Base-by-base conservation (phyloP, 2,113 vertebrate species). In the Heterocephalus glaber region DNA sequence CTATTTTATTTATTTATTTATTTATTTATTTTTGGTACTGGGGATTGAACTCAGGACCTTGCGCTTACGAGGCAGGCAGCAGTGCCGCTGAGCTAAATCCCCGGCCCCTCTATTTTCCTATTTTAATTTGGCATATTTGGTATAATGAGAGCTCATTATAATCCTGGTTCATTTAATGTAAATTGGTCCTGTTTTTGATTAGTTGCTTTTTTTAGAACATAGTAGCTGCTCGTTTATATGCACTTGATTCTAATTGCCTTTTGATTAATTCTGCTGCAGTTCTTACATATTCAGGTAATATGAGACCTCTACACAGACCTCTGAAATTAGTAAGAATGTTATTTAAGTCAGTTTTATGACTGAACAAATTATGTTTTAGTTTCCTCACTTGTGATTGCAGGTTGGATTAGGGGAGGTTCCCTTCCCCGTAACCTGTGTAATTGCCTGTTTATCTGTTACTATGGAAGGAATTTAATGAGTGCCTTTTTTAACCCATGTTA, bases 141-240 rank as follows among this genome's bases (percentile, higher is more conserved):
- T 88, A 83, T 66, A 87, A 84, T 96, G 72, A 89, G 77, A 63
- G 12, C 84, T 96, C 38, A 83, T 88, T 95, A 41, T 60, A 72
- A 38, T 85, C 17, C 38, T 89, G 82, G 72, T 81, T 80, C 33
- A 79, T 84, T 92, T 66, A 93, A 60, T 2, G n/a, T 92, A 83
- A 89, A 33, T 84, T 77, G 47, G 35, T 19, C 85, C 56, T 92
- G 24, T 74, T 95, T 95, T 83, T 83, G 49, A 70, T 77, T 13
- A 76, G 52, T 47, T 77, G 28, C 38, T 86, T 47, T 95, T 76
- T 96, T 95, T 74, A 89, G 70, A 79, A 95, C n/a, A 80, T 41
- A 58, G 0, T 91, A 61, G 63, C 12, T 95, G 9, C 58, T 96
- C 35, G 54, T 92, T 44, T 82, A 65, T 47, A 10, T 28, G 4